Percentiles rank a stretch among this genome's conserved stretches.
Evolutionary conservation across 2,888 invertebrate species (phyloP).

Genomic region (Leptogaster cylindrica): DNA sequence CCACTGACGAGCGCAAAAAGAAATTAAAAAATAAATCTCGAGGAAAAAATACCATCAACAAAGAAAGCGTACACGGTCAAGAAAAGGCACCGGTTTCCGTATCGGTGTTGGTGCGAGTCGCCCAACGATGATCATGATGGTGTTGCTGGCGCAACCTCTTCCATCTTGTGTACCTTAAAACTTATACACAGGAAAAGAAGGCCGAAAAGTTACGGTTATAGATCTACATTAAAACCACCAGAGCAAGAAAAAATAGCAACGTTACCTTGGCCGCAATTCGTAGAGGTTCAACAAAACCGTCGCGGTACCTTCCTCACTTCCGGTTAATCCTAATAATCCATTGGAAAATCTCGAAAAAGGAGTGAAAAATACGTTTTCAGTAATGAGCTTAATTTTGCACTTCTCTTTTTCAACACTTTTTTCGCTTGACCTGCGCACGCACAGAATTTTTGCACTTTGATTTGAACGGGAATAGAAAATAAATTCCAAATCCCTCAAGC

Average conservation of each 20-base stretch:
- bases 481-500: neutral
- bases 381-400: slow-evolving; percentile 30
- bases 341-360: neutral
- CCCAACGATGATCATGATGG: no score
- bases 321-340: slow-evolving; percentile 26
- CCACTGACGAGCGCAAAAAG: neutral
- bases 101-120: slow-evolving; percentile 10
- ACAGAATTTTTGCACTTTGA: slow-evolving; percentile 5
- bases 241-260: slow-evolving; percentile 24
- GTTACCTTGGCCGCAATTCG: slow-evolving; percentile 34
- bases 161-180: neutral
- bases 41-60: slow-evolving; percentile 1
- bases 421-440: slow-evolving; percentile 13
- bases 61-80: slow-evolving; percentile 7
- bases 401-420: slow-evolving; percentile 22
- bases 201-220: slow-evolving; percentile 31
- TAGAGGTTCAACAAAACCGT: slow-evolving; percentile 22
- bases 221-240: slow-evolving; percentile 22
- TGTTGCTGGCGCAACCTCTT: no score
- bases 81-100: slow-evolving; percentile 14
- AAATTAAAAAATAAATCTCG: no score
- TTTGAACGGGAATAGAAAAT: neutral
- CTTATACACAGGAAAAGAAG: slow-evolving; percentile 34
- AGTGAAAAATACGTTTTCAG: neutral
- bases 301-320: neutral